Percentiles rank a stretch among this genome's conserved stretches.
Conservation (phyloP, 2,888 invertebrate species). For the Maniola hyperantus region DNA sequence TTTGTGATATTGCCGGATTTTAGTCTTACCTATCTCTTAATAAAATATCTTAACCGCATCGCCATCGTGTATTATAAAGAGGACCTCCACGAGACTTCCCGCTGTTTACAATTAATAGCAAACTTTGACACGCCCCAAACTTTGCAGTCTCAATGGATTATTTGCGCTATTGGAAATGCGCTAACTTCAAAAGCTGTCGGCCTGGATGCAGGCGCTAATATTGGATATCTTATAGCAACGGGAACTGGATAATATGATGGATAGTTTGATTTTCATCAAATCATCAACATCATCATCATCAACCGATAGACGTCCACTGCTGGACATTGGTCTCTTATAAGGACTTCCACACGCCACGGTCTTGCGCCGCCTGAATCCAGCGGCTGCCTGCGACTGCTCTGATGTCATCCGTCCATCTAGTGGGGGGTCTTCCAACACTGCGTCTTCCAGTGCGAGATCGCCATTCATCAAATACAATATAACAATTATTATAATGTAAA, state of each 20-base stretch:
- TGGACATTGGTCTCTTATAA: too few species aligned
- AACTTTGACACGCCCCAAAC: conserved; percentile 37
- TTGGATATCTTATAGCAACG: neutral
- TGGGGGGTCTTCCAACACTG: too few species aligned
- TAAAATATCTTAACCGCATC: neutral
- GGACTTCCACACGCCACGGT: too few species aligned
- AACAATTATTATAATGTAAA: too few species aligned
- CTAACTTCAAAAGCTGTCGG: conserved; percentile 19
- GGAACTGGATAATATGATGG: neutral
- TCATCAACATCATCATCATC: too few species aligned
- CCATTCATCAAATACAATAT: neutral
- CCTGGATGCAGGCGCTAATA: conserved; percentile 20
- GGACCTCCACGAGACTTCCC: neutral
- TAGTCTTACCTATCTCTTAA: too few species aligned
- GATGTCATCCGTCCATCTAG: too few species aligned
- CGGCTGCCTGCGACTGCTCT: too few species aligned
- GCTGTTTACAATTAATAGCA: conserved; percentile 39
- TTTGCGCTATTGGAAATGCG: conserved; percentile 29
- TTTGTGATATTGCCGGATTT: conserved; percentile 21
- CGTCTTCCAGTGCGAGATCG: too few species aligned
- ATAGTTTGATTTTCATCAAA: neutral
- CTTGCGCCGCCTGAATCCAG: too few species aligned
- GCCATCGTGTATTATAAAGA: neutral
- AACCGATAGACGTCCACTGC: too few species aligned
- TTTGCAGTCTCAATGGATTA: conserved; percentile 26